Conservation (phyloP, 2,888 invertebrate species). For the Drosophila aldrichi region DNA sequence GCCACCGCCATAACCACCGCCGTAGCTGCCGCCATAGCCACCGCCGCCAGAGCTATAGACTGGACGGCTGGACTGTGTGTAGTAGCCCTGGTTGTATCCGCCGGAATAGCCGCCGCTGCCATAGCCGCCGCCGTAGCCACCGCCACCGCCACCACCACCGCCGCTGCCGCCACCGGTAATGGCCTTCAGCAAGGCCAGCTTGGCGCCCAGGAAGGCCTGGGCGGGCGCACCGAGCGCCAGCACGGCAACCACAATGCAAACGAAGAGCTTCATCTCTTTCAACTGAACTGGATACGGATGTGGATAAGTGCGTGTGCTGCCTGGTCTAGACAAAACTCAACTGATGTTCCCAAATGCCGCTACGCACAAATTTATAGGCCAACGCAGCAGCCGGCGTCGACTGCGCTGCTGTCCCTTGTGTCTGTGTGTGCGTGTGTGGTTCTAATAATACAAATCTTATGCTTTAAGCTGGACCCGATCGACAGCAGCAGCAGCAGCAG, state of each 20-base stretch:
- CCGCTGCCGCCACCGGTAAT: constrained; percentile 56
- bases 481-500: constrained; percentile 8
- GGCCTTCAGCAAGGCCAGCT: constrained; percentile 76
- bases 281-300: constrained; percentile 6
- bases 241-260: constrained; percentile 64
- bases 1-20: constrained; percentile 19
- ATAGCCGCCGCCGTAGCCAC: constrained; percentile 43
- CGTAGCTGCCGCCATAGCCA: constrained; percentile 22
- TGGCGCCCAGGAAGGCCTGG: constrained; percentile 80
- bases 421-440: constrained; percentile 44
- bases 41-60: constrained; percentile 55
- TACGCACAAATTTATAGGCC: constrained; percentile 82
- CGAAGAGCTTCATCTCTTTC: constrained; percentile 71
- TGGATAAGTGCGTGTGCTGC: constrained; percentile 33
- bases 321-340: constrained; percentile 64
- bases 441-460: constrained; percentile 64
- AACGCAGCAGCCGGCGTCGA: constrained; percentile 35
- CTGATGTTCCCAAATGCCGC: constrained; percentile 69
- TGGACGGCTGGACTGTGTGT: constrained; percentile 64
- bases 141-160: constrained; percentile 25
- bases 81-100: constrained; percentile 64
- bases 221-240: constrained; percentile 71
- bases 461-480: constrained; percentile 28
- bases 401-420: constrained; percentile 12
- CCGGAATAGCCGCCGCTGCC: constrained; percentile 59